Percentiles rank a stretch among this genome's conserved stretches.
Conservation (phyloP, 2,888 invertebrate genomes). For the Busseola fusca region DNA sequence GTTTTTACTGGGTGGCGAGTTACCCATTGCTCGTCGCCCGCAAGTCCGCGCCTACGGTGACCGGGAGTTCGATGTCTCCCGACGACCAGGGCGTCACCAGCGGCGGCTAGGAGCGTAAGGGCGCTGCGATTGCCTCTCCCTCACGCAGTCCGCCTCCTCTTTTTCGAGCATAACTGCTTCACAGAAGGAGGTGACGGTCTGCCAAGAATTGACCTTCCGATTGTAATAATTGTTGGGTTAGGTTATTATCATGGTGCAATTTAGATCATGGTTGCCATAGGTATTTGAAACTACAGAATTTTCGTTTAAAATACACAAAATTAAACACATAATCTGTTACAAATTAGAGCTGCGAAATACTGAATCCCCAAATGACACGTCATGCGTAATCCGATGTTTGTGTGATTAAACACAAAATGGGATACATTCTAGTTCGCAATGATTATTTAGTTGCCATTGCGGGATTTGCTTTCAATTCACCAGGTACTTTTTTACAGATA, state of each 20-base stretch:
- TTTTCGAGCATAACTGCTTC: too few species aligned
- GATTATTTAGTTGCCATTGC: not conserved
- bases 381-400: not conserved
- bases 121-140: too few species aligned
- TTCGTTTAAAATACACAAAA: not conserved
- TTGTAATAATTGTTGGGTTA: not conserved
- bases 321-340: slow-evolving; percentile 2
- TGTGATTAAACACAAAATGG: slow-evolving; percentile 13
- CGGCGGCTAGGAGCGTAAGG: too few species aligned
- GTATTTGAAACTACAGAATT: not conserved
- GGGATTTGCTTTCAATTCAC: not conserved
- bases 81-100: too few species aligned
- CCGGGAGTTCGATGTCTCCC: too few species aligned
- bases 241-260: not conserved
- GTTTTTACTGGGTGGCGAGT: too few species aligned
- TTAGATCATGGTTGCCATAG: not conserved
- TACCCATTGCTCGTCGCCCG: too few species aligned
- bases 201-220: too few species aligned
- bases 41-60: too few species aligned
- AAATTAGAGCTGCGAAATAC: slow-evolving; percentile 6
- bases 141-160: too few species aligned
- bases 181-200: too few species aligned
- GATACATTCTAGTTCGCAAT: not conserved
- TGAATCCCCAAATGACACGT: not conserved
- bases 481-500: not conserved